These are phyloP conservation scores for Ryuthela nishihirai DNA, from an alignment of 2,888 invertebrate genomes.

Conservation along the genomic window DNA sequence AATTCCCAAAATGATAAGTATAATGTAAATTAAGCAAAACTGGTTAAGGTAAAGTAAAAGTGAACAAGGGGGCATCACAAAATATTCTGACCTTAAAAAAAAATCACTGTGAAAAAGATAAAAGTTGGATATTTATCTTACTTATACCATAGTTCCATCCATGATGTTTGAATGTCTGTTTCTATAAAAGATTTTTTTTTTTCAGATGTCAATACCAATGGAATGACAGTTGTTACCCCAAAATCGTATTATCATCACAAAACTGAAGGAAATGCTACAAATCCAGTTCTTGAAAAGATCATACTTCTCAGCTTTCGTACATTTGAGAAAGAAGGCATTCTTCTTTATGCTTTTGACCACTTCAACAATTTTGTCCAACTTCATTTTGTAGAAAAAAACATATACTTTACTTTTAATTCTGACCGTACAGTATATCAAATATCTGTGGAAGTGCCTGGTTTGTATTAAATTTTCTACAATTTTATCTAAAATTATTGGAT, in stretches of 20 bases:
- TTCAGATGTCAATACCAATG: conserved; percentile 83
- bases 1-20: too few relatives aligned
- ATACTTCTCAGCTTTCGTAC: conserved; percentile 86
- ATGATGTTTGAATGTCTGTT: too few relatives aligned
- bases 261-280: conserved; percentile 58
- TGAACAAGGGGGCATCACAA: too few relatives aligned
- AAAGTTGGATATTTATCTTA: too few relatives aligned
- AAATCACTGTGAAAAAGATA: too few relatives aligned
- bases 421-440: conserved; percentile 58
- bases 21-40: too few relatives aligned
- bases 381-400: conserved; percentile 72
- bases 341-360: conserved; percentile 88
- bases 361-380: conserved; percentile 89
- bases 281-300: conserved; percentile 71
- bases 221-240: conserved; percentile 77
- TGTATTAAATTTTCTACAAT: too few relatives aligned
- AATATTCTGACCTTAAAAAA: too few relatives aligned
- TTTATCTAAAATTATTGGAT: too few relatives aligned
- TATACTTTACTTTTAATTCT: conserved; percentile 79
- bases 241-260: conserved; percentile 70
- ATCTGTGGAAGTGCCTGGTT: conserved; percentile 65
- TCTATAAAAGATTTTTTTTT: conserved; percentile 18
- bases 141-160: too few relatives aligned
- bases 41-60: too few relatives aligned
- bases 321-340: conserved; percentile 67